Evolutionary conservation across 1,140 invertebrate species (phyloP).

Genomic region (Dryas iulia): DNA sequence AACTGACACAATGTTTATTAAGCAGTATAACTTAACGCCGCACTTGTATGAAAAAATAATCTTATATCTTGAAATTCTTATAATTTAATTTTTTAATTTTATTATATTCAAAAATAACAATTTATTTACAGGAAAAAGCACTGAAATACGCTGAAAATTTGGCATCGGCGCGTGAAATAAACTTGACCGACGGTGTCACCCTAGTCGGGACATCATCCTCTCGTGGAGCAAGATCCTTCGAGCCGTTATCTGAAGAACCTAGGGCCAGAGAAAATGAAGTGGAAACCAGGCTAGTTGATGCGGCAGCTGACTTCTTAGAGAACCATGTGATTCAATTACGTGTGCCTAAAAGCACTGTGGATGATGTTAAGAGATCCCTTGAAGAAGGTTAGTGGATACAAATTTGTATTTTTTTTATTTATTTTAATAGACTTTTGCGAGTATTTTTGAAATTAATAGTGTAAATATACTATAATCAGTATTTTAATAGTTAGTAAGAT

Average conservation of each 20-base stretch:
- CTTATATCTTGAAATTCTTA: too few species aligned
- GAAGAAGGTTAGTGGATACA: slow-evolving; percentile 80
- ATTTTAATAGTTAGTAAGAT: too few species aligned
- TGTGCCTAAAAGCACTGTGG: slow-evolving; percentile 85
- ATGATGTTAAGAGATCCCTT: slow-evolving; percentile 84
- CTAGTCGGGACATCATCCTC: slow-evolving; percentile 84
- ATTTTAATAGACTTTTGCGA: too few species aligned
- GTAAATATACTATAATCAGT: too few species aligned
- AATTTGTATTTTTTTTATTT: too few species aligned
- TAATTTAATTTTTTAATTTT: too few species aligned
- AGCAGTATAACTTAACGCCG: too few species aligned
- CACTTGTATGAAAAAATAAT: too few species aligned
- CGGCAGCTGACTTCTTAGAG: slow-evolving; percentile 87
- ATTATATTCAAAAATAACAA: slow-evolving; percentile 18
- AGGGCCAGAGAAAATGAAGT: slow-evolving; percentile 87
- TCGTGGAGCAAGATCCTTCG: slow-evolving; percentile 73
- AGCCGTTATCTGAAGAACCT: slow-evolving; percentile 83
- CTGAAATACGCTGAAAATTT: slow-evolving; percentile 85
- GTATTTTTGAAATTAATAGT: too few species aligned
- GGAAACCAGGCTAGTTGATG: slow-evolving; percentile 86
- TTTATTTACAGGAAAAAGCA: slow-evolving; percentile 82
- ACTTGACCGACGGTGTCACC: slow-evolving; percentile 86
- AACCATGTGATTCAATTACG: slow-evolving; percentile 90
- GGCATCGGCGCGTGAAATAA: slow-evolving; percentile 68
- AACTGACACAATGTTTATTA: too few species aligned